These are phyloP conservation scores for Danio tinwini DNA, from an alignment of 2,797 vertebrate genomes.

Conservation along the genomic window DNA sequence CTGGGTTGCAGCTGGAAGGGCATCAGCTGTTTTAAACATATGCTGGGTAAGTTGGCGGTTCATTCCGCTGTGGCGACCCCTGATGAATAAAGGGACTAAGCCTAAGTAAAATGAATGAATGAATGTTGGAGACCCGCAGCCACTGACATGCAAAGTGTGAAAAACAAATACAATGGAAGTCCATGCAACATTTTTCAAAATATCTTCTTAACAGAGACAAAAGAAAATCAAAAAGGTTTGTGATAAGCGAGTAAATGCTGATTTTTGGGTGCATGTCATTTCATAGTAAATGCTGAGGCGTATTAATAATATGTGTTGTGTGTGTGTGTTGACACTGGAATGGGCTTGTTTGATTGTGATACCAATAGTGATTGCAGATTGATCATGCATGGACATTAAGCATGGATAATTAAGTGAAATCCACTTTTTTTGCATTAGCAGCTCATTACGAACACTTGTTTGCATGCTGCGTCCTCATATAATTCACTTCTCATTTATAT, in stretches of 20 bases:
- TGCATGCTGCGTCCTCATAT: conserved; percentile 12
- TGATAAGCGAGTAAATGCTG: too few species aligned
- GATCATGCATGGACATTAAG: conserved; percentile 11
- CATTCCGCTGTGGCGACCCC: too few species aligned
- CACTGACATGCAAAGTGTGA: too few species aligned
- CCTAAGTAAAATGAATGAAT: background rate
- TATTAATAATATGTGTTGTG: conserved; percentile 27
- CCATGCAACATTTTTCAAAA: too few species aligned
- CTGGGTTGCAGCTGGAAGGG: too few species aligned
- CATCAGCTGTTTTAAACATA: too few species aligned
- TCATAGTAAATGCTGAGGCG: background rate
- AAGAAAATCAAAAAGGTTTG: too few species aligned
- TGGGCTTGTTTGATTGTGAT: background rate
- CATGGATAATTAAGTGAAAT: background rate
- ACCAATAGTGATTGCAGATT: background rate
- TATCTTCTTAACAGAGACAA: too few species aligned
- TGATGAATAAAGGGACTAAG: too few species aligned
- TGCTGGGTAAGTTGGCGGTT: too few species aligned
- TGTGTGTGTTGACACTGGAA: conserved; percentile 51
- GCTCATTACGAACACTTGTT: background rate
- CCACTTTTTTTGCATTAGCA: conserved; percentile 12
- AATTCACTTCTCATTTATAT: conserved; percentile 56
- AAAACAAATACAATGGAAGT: too few species aligned
- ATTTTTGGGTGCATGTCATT: too few species aligned
- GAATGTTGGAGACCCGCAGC: background rate